phyloP scores from a whole-genome alignment of 2,113 vertebrate species.

The Xenopus borealis region DNA sequence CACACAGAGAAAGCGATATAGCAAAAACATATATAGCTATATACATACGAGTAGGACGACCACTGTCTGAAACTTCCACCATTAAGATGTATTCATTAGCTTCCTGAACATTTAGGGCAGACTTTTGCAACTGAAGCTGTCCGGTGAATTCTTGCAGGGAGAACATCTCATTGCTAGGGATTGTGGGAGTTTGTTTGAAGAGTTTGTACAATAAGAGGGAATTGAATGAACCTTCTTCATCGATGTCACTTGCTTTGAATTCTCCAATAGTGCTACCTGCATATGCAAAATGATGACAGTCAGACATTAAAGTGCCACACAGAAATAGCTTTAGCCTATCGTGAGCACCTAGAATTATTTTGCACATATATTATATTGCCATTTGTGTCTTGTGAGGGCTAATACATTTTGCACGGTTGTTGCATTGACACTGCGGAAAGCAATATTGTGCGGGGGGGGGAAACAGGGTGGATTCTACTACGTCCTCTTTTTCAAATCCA shows the following conservation, averaged over 20 bases:
- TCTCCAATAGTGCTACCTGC: constrained; percentile 74
- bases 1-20: too few relatives aligned
- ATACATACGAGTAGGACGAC: constrained; percentile 44
- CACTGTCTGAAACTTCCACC: constrained; percentile 71
- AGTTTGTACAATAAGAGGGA: constrained; percentile 71
- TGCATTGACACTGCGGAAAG: too few relatives aligned
- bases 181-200: constrained; percentile 59
- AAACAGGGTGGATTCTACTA: too few relatives aligned
- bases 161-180: constrained; percentile 63
- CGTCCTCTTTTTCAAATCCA: too few relatives aligned
- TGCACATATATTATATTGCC: too few relatives aligned
- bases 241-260: constrained; percentile 67
- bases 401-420: too few relatives aligned
- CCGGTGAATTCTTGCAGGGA: constrained; percentile 66
- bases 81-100: constrained; percentile 67
- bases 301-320: too few relatives aligned
- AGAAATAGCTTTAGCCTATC: constrained; percentile 47
- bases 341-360: too few relatives aligned
- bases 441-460: too few relatives aligned
- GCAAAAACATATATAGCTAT: too few relatives aligned
- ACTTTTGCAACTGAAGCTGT: constrained; percentile 58
- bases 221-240: constrained; percentile 61
- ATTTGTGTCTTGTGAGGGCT: too few relatives aligned
- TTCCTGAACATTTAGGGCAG: constrained; percentile 56
- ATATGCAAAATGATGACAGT: not conserved